Conservation (phyloP, 2,888 invertebrate species). For the Unio pictorum region DNA sequence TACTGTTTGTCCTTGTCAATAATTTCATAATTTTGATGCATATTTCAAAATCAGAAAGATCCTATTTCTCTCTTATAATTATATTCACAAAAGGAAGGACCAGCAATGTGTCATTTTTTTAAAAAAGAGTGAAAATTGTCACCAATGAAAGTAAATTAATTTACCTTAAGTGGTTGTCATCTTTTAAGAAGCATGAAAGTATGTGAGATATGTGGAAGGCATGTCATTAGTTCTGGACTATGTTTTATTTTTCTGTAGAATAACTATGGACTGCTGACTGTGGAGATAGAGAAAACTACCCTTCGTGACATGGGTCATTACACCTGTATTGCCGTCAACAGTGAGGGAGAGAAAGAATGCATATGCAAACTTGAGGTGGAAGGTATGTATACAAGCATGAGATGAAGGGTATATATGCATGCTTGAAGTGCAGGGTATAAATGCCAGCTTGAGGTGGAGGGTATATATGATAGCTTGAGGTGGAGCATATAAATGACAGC, state of each 20-base stretch:
- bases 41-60: no score
- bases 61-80: no score
- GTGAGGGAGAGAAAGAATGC: conserved; percentile 55
- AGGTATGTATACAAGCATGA: conserved; percentile 70
- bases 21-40: no score
- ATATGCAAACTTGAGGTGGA: conserved; percentile 84
- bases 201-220: background rate
- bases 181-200: background rate
- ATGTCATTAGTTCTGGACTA: background rate
- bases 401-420: background rate
- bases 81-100: no score
- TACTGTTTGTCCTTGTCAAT: no score
- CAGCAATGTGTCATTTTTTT: no score
- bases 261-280: conserved; percentile 60
- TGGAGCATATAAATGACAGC: no score
- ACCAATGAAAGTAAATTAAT: no score
- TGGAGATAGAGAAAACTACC: conserved; percentile 60
- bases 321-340: conserved; percentile 56
- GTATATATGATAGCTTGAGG: no score
- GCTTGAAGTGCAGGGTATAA: no score
- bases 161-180: background rate
- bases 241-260: conserved; percentile 42
- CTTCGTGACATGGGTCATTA: conserved; percentile 57
- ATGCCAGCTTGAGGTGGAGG: no score
- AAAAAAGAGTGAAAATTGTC: no score